Evolutionary conservation across 2,888 invertebrate genomes (phyloP).

Genomic region (Hoplodrina blanda): DNA sequence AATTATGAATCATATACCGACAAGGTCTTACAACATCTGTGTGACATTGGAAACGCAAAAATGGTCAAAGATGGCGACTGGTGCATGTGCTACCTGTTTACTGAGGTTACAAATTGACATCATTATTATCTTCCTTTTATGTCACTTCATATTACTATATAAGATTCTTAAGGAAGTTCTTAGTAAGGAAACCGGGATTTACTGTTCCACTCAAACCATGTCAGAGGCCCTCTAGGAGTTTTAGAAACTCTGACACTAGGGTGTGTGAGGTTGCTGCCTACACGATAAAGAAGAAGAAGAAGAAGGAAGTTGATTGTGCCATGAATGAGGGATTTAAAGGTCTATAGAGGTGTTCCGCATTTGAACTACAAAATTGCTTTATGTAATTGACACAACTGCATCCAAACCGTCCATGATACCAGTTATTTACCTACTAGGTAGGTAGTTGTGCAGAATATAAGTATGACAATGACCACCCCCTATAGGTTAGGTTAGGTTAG

Average conservation of each 20-base stretch:
- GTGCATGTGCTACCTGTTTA: slow-evolving; percentile 41
- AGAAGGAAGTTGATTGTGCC: background rate
- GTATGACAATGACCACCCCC: no score
- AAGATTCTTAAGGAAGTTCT: slow-evolving; percentile 13
- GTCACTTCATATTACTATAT: slow-evolving; percentile 18
- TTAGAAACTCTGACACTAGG: no score
- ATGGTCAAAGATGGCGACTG: slow-evolving; percentile 66
- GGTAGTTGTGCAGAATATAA: no score
- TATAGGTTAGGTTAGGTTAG: no score
- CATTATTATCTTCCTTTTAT: slow-evolving; percentile 43
- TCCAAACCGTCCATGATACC: no score
- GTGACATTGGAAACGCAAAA: slow-evolving; percentile 65
- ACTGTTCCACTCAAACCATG: no score
- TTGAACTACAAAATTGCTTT: background rate
- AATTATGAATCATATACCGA: slow-evolving; percentile 62
- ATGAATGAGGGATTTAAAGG: background rate
- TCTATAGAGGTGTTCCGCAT: background rate
- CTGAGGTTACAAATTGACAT: slow-evolving; percentile 40
- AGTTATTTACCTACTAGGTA: no score
- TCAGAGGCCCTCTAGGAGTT: no score
- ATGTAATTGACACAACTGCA: no score
- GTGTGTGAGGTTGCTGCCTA: no score
- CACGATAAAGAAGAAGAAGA: no score
- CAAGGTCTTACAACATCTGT: slow-evolving; percentile 68
- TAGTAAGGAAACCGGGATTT: background rate